Evolutionary conservation across 2,888 invertebrate species (phyloP), one percentile per base, ranked within the genome.

Genomic region (Tetragonula carbonaria): DNA sequence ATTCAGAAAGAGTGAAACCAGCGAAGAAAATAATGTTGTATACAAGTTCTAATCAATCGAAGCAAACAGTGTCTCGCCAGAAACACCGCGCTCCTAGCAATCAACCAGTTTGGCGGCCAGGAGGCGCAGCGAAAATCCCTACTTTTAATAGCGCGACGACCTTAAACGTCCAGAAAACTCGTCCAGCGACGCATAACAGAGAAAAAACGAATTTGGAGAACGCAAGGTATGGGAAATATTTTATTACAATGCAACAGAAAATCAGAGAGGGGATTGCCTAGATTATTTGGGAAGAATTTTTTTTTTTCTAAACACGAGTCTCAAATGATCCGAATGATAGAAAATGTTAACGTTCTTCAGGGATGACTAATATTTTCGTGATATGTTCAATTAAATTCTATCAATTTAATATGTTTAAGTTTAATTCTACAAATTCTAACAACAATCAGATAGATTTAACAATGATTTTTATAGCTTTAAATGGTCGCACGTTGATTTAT

Each of bases 61-160:
- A 70, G 38, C 85, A 73, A 21, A 6, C 28, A 3, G 16, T 21
- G 1, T 21, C 67, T 33, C 74, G 78, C 4, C 76, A 75, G 38
- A 82, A 78, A 28, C 51, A 62, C 21, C 82, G 79, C 0, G 21
- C 0, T 0, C 18, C 59, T 4, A 66, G 55, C 13, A 75, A 57
- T 53, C 23, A 38, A 33, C 90, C 86, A 5, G 85, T 73, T 50
- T 85, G 88, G 86, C 86, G 68, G 57, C 90, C 90, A 8, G 87
- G 71, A 2, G 88, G 86, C 14, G 65, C 62, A 8, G 74, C 62
- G 0, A 86, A 76, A 75, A 66, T 80, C n/a, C 72, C 80, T 16
- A 51, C 84, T 1, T 84, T 87, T 14, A 79, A 62, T 23, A 90
- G 78, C 28, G 62, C 72, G 5, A 77, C 77, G 0, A 59, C 59